A percentile compares a stretch with the other conserved stretches of the same genome.
Evolutionary conservation across 1,140 invertebrate species (phyloP).

Genomic region (Phenacoccus solenopsis): DNA sequence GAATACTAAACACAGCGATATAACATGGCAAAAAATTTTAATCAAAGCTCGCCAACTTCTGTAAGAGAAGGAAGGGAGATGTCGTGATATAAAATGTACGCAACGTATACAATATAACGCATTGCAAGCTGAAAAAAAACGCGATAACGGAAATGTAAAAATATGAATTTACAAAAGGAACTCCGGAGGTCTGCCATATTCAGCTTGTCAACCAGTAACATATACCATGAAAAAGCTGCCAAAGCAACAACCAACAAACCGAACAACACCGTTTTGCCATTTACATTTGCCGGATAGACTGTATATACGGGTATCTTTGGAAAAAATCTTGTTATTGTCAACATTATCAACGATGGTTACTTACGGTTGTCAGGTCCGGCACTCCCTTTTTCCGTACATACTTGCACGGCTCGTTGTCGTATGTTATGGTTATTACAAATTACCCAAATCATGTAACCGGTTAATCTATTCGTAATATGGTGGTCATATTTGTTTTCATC

Average conservation of each 20-base stretch:
- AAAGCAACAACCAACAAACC: slow-evolving; percentile 1
- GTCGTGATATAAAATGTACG: too few species aligned
- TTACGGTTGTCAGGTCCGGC: neutral
- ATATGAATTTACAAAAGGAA: slow-evolving; percentile 3
- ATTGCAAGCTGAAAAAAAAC: too few species aligned
- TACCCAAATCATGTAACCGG: neutral
- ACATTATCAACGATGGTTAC: neutral
- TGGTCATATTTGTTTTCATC: too few species aligned
- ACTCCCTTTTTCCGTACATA: neutral
- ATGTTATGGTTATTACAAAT: neutral
- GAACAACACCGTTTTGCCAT: neutral
- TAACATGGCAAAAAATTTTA: too few species aligned
- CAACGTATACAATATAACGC: too few species aligned
- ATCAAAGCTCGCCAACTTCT: too few species aligned
- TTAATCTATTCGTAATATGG: too few species aligned
- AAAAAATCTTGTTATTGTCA: neutral
- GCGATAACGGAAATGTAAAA: neutral
- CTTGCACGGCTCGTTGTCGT: neutral
- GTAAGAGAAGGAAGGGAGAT: too few species aligned
- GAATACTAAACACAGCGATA: too few species aligned
- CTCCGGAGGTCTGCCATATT: neutral
- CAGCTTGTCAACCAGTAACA: neutral
- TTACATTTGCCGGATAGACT: neutral
- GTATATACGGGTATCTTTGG: neutral
- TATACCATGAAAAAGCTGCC: neutral